These are phyloP conservation scores for Channa striata DNA, from an alignment of 2,797 vertebrate genomes.

Conservation along the genomic window DNA sequence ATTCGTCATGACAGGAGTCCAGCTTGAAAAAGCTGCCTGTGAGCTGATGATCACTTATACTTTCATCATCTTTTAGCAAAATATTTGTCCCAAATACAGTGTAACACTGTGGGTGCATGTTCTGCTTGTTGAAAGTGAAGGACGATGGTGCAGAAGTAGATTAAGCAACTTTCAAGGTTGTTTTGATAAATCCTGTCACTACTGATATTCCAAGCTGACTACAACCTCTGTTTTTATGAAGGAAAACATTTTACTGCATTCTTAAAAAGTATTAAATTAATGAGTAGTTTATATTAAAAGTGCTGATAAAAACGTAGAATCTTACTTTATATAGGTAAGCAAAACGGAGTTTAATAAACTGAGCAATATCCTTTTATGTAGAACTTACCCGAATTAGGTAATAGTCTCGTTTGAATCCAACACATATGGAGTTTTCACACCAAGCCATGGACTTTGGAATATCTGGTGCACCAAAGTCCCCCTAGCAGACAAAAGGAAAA, in stretches of 20 bases:
- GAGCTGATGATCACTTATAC: background rate
- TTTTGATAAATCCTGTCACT: background rate
- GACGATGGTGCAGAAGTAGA: background rate
- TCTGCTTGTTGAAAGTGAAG: background rate
- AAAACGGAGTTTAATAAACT: background rate
- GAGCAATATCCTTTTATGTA: background rate
- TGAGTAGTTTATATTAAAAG: background rate
- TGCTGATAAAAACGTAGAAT: background rate
- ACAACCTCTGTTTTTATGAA: background rate
- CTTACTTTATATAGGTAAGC: slow-evolving; percentile 1
- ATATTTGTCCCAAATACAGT: too few species aligned
- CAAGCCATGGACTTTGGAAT: slow-evolving; percentile 99
- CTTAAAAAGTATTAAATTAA: background rate
- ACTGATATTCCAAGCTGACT: background rate
- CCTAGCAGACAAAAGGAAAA: slow-evolving; percentile 79
- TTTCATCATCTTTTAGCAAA: background rate
- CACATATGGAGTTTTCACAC: slow-evolving; percentile 98
- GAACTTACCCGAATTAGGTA: slow-evolving; percentile 93
- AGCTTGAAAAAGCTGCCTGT: background rate
- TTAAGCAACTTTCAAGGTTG: background rate
- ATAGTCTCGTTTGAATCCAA: slow-evolving; percentile 98
- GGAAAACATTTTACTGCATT: background rate
- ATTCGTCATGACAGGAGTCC: background rate
- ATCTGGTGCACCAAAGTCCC: slow-evolving; percentile 94
- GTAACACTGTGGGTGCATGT: background rate